These are phyloP conservation scores for Bubalus kerabau DNA, from an alignment of 2,113 vertebrate species.

Conservation along the genomic window DNA sequence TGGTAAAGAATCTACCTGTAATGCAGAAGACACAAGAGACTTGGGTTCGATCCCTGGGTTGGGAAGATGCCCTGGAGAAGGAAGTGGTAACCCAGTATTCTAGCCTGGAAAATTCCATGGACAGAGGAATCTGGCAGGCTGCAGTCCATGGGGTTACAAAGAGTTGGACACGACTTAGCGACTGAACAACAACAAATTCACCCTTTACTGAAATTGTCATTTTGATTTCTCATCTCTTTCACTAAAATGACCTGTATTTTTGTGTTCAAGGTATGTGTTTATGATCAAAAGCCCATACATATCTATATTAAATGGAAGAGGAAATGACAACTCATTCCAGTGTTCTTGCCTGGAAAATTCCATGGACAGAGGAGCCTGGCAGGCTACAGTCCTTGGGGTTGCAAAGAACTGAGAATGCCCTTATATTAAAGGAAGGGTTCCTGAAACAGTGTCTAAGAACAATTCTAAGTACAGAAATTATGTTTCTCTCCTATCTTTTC, in stretches of 20 bases:
- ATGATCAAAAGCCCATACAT: not conserved
- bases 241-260: not conserved
- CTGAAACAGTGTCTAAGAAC: not conserved
- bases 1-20: not conserved
- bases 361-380: not conserved
- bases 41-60: not conserved
- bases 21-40: not conserved
- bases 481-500: slow-evolving; percentile 62
- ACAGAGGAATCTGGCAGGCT: not conserved
- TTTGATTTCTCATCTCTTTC: not conserved
- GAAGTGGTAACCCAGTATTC: not conserved
- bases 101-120: not conserved
- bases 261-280: not conserved
- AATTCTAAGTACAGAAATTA: slow-evolving; percentile 72
- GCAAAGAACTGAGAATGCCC: not conserved
- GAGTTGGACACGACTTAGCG: not conserved
- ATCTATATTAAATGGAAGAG: not conserved
- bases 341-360: not conserved
- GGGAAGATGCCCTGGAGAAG: not conserved
- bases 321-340: not conserved
- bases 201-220: not conserved
- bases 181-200: not conserved
- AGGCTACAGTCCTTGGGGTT: not conserved
- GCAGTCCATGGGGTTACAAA: not conserved
- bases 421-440: not conserved